Evolutionary conservation across 2,113 vertebrate genomes (phyloP).

Genomic region (Macheiramphus alcinus): DNA sequence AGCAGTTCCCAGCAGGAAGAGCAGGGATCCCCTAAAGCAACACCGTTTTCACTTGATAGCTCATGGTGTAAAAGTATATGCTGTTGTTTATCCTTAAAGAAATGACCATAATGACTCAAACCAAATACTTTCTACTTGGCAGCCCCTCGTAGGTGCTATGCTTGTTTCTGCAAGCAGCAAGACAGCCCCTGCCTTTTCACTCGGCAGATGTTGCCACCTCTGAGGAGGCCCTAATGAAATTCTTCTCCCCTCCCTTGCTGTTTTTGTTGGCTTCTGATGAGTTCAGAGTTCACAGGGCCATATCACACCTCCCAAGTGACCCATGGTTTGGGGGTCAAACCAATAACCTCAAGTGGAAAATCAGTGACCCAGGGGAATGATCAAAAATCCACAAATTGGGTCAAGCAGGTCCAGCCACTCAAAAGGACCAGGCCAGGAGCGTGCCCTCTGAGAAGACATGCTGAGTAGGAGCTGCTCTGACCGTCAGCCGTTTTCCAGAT

Average conservation of each 20-base stretch:
- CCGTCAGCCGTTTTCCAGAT: constrained; percentile 53
- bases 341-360: constrained; percentile 64
- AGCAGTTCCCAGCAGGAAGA: background rate
- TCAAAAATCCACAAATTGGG: constrained; percentile 61
- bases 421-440: background rate
- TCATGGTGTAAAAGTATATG: background rate
- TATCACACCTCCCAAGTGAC: constrained; percentile 65
- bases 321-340: constrained; percentile 46
- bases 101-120: background rate
- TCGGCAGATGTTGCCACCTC: background rate
- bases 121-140: background rate
- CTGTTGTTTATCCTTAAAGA: constrained; percentile 28
- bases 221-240: constrained; percentile 65
- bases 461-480: constrained; percentile 1
- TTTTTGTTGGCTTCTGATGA: constrained; percentile 60
- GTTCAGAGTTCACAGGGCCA: constrained; percentile 63
- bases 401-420: constrained; percentile 54
- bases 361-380: constrained; percentile 56
- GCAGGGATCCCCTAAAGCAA: background rate
- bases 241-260: constrained; percentile 9
- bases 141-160: background rate
- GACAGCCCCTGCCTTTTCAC: background rate
- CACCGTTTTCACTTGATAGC: background rate
- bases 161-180: constrained; percentile 39
- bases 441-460: constrained; percentile 32